Conservation (phyloP, 2,113 vertebrate species). For the Catharus bicknelli region DNA sequence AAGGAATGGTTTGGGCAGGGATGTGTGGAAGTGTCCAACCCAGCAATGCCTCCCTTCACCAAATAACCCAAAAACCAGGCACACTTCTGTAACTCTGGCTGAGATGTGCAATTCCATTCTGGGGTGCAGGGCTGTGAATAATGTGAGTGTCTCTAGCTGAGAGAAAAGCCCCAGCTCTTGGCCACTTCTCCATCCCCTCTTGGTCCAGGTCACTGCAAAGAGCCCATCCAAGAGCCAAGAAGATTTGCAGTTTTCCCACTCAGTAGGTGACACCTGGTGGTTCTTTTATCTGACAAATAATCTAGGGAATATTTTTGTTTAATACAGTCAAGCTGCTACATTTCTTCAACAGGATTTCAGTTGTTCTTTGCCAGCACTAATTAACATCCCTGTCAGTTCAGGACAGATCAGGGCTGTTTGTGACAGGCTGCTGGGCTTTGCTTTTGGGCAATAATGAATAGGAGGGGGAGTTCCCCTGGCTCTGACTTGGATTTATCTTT, state of each 20-base stretch:
- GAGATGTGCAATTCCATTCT: not conserved
- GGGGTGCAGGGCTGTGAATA: accelerated
- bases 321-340: not conserved
- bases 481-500: not conserved
- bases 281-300: not conserved
- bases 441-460: not conserved
- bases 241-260: not conserved
- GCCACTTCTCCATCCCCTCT: not conserved
- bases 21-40: not conserved
- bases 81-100: not conserved
- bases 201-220: not conserved
- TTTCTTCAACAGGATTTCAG: not conserved
- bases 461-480: not conserved
- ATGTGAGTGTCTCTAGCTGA: not conserved
- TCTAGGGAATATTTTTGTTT: not conserved
- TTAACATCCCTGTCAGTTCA: not conserved
- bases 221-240: not conserved
- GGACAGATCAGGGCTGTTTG: not conserved
- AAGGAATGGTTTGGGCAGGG: not conserved
- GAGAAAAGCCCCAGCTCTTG: not conserved
- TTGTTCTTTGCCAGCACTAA: slow-evolving; percentile 9
- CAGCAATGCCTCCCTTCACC: accelerated
- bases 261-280: not conserved
- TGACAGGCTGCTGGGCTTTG: not conserved
- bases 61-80: not conserved